Evolutionary conservation across 2,888 invertebrate species (phyloP).

Genomic region (Cremastinae sp.): DNA sequence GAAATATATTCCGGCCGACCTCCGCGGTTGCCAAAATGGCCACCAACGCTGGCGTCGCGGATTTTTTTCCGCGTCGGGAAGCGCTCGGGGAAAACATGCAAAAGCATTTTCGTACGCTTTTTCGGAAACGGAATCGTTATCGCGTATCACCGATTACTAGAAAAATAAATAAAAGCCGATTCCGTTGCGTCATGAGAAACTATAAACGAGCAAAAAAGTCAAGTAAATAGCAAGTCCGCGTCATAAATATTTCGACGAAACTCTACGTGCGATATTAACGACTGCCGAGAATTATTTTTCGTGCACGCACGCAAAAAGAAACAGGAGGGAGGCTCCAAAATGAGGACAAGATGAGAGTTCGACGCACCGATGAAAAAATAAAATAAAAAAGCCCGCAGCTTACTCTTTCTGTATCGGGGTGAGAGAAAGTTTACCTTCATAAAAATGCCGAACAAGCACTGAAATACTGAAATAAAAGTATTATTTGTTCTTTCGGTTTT

Average conservation of each 20-base stretch:
- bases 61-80: too few species aligned
- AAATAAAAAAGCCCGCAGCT: background rate
- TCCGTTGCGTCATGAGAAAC: slow-evolving; percentile 31
- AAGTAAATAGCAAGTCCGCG: background rate
- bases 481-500: too few species aligned
- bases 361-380: background rate
- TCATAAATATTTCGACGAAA: slow-evolving; percentile 15
- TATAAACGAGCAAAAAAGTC: background rate
- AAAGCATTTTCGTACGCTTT: too few species aligned
- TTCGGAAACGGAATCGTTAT: background rate
- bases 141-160: slow-evolving; percentile 11
- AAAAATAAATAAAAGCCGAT: background rate
- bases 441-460: too few species aligned
- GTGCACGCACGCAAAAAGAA: background rate
- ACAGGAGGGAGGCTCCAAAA: background rate
- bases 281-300: slow-evolving; percentile 55
- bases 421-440: background rate
- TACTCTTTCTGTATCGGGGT: background rate
- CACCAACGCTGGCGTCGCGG: too few species aligned
- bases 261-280: background rate
- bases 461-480: too few species aligned
- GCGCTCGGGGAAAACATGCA: too few species aligned
- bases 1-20: background rate
- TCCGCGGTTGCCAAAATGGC: too few species aligned
- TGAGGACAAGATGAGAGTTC: background rate